Conservation (phyloP, 2,113 vertebrate species). For the Menura novaehollandiae region DNA sequence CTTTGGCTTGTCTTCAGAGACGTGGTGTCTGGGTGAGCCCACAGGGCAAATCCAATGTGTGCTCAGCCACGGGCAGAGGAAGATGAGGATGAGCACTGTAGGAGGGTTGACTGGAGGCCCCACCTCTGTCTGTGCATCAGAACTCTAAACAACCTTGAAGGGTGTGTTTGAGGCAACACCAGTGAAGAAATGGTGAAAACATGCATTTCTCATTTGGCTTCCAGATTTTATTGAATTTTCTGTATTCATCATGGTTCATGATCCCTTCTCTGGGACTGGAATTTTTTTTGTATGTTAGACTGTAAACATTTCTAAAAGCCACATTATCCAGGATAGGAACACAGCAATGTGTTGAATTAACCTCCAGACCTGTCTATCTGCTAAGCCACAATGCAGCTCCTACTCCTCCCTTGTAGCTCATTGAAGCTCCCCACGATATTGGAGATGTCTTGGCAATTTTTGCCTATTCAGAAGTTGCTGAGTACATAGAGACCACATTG, state of each 20-base stretch:
- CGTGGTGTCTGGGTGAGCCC: not conserved
- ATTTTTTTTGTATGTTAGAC: not conserved
- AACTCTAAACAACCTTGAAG: not conserved
- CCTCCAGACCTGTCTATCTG: not conserved
- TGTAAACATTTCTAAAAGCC: not conserved
- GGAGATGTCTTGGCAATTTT: not conserved
- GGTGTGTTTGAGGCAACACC: not conserved
- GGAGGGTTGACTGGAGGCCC: not conserved
- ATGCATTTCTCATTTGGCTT: not conserved
- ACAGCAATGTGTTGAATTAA: not conserved
- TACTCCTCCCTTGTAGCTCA: not conserved
- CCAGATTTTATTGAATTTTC: not conserved
- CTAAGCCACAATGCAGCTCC: not conserved
- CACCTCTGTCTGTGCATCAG: not conserved
- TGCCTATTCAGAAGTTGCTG: not conserved
- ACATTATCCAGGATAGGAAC: not conserved
- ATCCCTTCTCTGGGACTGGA: not conserved
- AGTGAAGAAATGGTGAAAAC: not conserved
- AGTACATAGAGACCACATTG: not conserved
- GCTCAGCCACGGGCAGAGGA: not conserved
- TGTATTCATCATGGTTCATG: not conserved
- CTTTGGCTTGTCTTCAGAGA: not conserved
- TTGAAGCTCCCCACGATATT: not conserved
- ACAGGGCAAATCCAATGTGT: not conserved
- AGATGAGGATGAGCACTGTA: not conserved